Evolutionary conservation across 2,797 vertebrate species (phyloP).

Genomic region (Oophaga sylvatica): DNA sequence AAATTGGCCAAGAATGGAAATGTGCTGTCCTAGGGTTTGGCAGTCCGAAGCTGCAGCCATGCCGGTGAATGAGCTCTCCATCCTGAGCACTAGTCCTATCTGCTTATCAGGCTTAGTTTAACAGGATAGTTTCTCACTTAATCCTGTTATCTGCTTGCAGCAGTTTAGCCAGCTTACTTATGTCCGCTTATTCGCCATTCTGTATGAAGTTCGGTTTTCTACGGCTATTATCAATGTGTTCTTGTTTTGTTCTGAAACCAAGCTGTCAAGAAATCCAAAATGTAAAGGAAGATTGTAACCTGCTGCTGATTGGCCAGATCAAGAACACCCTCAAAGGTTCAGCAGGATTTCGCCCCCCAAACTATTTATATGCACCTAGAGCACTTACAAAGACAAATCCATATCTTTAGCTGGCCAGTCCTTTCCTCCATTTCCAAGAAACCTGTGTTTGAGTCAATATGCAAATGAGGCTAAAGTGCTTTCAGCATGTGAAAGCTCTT

Average conservation of each 20-base stretch:
- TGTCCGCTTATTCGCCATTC: background rate
- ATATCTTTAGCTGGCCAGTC: too few relatives aligned
- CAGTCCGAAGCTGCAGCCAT: background rate
- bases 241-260: background rate
- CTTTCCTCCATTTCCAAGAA: too few relatives aligned
- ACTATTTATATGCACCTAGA: too few relatives aligned
- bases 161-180: constrained; percentile 3
- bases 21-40: background rate
- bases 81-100: background rate
- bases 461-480: too few relatives aligned
- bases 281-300: background rate
- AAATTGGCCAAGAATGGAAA: background rate
- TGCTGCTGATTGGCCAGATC: background rate
- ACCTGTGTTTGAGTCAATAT: too few relatives aligned
- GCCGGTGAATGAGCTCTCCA: background rate
- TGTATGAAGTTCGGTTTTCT: background rate
- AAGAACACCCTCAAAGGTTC: background rate
- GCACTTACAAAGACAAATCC: too few relatives aligned
- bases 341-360: too few relatives aligned
- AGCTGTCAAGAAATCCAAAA: background rate
- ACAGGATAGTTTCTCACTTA: constrained; percentile 10
- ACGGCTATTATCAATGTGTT: background rate
- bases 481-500: too few relatives aligned
- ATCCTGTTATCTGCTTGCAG: constrained; percentile 7
- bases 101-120: constrained; percentile 11